Evolutionary conservation across 2,888 invertebrate genomes (phyloP).

Genomic region (Nezara viridula): DNA sequence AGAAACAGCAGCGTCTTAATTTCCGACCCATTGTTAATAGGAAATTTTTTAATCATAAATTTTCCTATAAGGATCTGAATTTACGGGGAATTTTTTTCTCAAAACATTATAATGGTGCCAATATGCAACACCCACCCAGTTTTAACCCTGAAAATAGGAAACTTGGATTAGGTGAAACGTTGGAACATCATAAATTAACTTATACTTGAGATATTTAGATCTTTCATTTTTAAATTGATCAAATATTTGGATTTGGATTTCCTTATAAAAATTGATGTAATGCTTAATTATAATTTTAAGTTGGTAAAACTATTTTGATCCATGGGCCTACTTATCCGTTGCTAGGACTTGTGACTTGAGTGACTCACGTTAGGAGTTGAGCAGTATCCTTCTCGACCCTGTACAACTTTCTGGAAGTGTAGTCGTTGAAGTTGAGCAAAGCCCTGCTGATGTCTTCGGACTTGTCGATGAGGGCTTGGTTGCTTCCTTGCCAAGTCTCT

Average conservation of each 20-base stretch:
- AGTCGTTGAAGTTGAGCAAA: slow-evolving; percentile 92
- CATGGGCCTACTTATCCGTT: neutral
- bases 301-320: neutral
- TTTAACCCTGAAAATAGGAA: too few relatives aligned
- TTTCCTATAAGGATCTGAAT: too few relatives aligned
- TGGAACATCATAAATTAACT: too few relatives aligned
- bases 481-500: slow-evolving; percentile 95
- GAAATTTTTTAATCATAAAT: too few relatives aligned
- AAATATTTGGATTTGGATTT: neutral
- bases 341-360: slow-evolving; percentile 68
- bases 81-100: too few relatives aligned
- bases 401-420: slow-evolving; percentile 87
- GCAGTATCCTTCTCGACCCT: slow-evolving; percentile 92
- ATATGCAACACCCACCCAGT: too few relatives aligned
- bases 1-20: too few relatives aligned
- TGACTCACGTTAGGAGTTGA: slow-evolving; percentile 89
- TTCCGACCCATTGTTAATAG: too few relatives aligned
- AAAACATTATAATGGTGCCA: too few relatives aligned
- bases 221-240: too few relatives aligned
- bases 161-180: too few relatives aligned
- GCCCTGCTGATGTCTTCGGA: slow-evolving; percentile 90
- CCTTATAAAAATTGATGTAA: neutral
- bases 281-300: neutral
- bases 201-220: too few relatives aligned
- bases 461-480: slow-evolving; percentile 86